Evolutionary conservation across 53 echinoderm and acorn worm genomes (phyloP), one percentile per base, ranked within the genome.

Genomic region (Echinarachnius parma): DNA sequence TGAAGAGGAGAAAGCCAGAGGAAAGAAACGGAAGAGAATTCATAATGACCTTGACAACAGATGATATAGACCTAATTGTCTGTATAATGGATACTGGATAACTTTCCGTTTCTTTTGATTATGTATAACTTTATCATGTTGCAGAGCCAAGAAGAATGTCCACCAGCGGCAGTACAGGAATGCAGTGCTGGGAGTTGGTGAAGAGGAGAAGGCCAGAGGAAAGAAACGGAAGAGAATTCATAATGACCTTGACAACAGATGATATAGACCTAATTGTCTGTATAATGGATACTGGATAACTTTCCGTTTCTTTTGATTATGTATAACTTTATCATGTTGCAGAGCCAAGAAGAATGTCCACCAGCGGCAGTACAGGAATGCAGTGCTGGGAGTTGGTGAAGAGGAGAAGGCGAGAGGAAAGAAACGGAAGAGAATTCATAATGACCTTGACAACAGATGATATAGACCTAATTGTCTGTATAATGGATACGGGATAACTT

Each of bases 361-460:
- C 32, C 82, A 90, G 54, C 56, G 85, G 9, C 59, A 82, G 31
- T 90, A 78, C 50, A 82, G 90, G 24, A 82, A 82, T 45, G 90
- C 90, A 15, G 86, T 86, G 20, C 86, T 90, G 20, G 86, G 86
- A 15, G 72, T 25, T 10, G 71, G 54, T 10, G 25, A 62, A 21
- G 69, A 53, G 5, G 70, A 69, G 36, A 34, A 25, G 2, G 34
- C 33, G 11, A 53, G 34, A 53, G 53, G 70, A 5, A 64, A 75
- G 28, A 30, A 78, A 2, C 74, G 79, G 31, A 86, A 90, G 48
- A 60, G 70, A 31, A 75, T 79, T 27, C 62, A 75, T 32, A 82
- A 82, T 68, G 89, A 89, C 21, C 67, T 90, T 50, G 82, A 86
- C n/a, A n/a, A n/a, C n/a, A n/a, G n/a, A n/a, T n/a, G n/a, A n/a